phyloP scores from a whole-genome alignment of 2,888 invertebrate species.

The Amiota communis region DNA sequence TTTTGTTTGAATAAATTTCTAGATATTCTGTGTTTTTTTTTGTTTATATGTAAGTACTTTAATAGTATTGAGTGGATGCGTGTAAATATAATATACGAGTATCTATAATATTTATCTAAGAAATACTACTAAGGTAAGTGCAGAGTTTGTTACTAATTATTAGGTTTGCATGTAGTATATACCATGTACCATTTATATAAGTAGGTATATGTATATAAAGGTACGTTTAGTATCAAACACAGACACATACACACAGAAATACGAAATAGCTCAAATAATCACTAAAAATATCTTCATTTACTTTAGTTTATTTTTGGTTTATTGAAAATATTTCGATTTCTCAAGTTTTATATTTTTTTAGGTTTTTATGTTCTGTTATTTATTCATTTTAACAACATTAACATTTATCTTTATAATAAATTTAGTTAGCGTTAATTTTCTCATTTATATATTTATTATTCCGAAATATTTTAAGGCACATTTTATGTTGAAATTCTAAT shows the following conservation, averaged over 20 bases:
- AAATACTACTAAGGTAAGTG: conserved; percentile 61
- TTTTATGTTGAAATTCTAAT: conserved; percentile 48
- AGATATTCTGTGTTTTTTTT: conserved; percentile 36
- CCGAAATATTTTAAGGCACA: conserved; percentile 62
- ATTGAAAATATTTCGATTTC: conserved; percentile 32
- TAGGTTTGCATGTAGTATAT: background rate
- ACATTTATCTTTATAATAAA: background rate
- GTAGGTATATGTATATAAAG: background rate
- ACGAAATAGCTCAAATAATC: conserved; percentile 35
- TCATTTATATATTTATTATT: conserved; percentile 38
- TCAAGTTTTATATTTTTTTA: conserved; percentile 44
- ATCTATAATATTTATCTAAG: conserved; percentile 43
- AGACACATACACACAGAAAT: conserved; percentile 18
- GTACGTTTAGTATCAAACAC: conserved; percentile 28
- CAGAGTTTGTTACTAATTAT: conserved; percentile 15
- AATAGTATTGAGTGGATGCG: background rate
- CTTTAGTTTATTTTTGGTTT: conserved; percentile 8
- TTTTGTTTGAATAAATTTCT: background rate
- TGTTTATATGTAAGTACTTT: conserved; percentile 10
- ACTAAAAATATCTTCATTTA: conserved; percentile 40
- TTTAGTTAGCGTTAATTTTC: conserved; percentile 31
- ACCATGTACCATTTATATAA: background rate
- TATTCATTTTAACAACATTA: conserved; percentile 21
- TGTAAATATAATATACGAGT: background rate
- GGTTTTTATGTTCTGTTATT: conserved; percentile 38